Percentiles rank a stretch among this genome's conserved stretches.
Conservation (phyloP, 2,797 vertebrate genomes). For the Mus minutoides region DNA sequence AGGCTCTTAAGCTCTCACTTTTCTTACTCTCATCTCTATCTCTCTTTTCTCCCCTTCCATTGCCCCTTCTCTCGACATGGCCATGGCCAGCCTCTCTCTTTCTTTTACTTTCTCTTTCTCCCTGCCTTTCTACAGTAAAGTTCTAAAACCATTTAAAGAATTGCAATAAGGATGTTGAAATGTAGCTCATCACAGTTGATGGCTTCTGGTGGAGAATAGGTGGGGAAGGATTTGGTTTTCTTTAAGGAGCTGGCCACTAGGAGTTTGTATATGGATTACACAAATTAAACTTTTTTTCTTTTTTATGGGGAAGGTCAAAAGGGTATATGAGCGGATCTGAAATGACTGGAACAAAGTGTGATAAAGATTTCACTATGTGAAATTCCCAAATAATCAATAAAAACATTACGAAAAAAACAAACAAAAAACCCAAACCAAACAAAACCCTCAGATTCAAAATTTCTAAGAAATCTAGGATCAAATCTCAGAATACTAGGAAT, state of each 20-base stretch:
- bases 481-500: not conserved
- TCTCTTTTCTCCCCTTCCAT: no score
- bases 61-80: no score
- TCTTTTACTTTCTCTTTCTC: no score
- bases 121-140: no score
- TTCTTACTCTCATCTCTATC: no score
- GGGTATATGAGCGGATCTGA: not conserved
- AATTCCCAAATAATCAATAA: not conserved
- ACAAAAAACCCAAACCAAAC: no score
- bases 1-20: not conserved
- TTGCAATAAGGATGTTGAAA: not conserved
- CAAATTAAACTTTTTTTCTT: not conserved
- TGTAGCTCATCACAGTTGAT: not conserved
- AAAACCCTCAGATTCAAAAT: not conserved
- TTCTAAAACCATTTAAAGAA: no score
- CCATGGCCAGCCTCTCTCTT: no score
- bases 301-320: not conserved
- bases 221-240: not conserved
- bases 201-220: not conserved
- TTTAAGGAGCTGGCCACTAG: not conserved
- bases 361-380: not conserved
- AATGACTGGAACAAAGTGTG: not conserved
- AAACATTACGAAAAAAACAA: not conserved
- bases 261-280: not conserved
- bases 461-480: not conserved